Conservation (phyloP, 2,113 vertebrate species). For the Phodopus roborovskii region DNA sequence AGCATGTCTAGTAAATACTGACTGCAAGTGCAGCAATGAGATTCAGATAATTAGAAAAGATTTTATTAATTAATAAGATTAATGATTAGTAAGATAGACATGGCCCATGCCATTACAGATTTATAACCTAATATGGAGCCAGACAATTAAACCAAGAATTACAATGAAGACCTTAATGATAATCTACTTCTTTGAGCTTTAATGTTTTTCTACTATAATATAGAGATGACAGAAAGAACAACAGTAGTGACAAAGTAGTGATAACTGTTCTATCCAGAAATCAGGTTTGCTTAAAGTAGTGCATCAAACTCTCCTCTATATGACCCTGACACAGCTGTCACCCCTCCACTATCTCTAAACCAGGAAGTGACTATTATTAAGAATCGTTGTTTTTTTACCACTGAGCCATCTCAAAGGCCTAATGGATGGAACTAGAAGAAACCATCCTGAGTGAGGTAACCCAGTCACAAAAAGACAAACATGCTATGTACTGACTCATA, state of each 20-base stretch:
- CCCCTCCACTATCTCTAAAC: background rate
- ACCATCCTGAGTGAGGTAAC: too few relatives aligned
- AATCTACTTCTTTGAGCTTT: background rate
- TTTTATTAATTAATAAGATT: conserved; percentile 29
- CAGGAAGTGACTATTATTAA: conserved; percentile 1
- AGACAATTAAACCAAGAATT: conserved; percentile 44
- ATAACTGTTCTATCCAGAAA: conserved; percentile 17
- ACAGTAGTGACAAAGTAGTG: background rate
- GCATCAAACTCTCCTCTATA: background rate
- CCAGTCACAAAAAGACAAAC: too few relatives aligned
- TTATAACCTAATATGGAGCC: background rate
- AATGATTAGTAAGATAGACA: conserved; percentile 35
- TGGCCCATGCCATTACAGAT: background rate
- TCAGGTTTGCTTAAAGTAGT: conserved; percentile 14
- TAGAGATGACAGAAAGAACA: background rate
- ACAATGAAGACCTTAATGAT: conserved; percentile 8
- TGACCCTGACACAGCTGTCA: background rate
- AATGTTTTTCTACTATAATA: background rate
- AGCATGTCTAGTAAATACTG: background rate
- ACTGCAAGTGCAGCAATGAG: background rate
- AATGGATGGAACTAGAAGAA: too few relatives aligned
- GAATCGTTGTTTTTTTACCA: background rate
- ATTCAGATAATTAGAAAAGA: conserved; percentile 24
- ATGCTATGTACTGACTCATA: too few relatives aligned
- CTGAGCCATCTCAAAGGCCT: too few relatives aligned